Percentiles rank a stretch among this genome's conserved stretches.
phyloP scores from a whole-genome alignment of 2,797 vertebrate genomes.

The Aeoliscus strigatus region DNA sequence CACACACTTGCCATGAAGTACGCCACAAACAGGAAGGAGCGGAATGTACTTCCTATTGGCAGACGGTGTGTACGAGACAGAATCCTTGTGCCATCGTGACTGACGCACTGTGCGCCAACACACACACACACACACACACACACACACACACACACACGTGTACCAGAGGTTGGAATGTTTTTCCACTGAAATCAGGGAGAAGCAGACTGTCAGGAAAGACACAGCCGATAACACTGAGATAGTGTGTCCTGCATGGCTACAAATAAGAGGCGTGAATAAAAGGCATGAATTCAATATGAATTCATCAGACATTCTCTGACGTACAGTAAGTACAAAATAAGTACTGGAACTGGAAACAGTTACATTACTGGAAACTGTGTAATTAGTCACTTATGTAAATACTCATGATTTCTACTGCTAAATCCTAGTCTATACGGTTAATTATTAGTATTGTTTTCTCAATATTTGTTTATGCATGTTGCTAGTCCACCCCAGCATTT shows the following conservation, averaged over 20 bases:
- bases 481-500: too few relatives aligned
- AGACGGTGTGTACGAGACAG: constrained; percentile 59
- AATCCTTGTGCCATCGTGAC: constrained; percentile 70
- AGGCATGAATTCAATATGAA: constrained; percentile 3
- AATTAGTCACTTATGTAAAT: too few relatives aligned
- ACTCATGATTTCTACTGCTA: too few relatives aligned
- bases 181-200: constrained; percentile 63
- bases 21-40: constrained; percentile 79
- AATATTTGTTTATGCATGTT: too few relatives aligned
- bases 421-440: too few relatives aligned
- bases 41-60: constrained; percentile 81
- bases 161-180: constrained; percentile 60
- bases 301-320: not conserved
- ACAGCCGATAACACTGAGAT: constrained; percentile 61
- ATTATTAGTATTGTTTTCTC: too few relatives aligned
- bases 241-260: constrained; percentile 33
- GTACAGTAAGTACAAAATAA: too few relatives aligned
- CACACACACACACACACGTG: constrained; percentile 25
- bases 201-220: constrained; percentile 68
- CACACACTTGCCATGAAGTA: constrained; percentile 78
- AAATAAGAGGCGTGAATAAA: constrained; percentile 5
- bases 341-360: too few relatives aligned
- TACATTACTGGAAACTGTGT: too few relatives aligned
- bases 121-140: constrained; percentile 17
- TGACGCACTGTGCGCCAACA: constrained; percentile 30